These are phyloP conservation scores for Atethmia centrago DNA, from an alignment of 2,888 invertebrate genomes.

Conservation along the genomic window DNA sequence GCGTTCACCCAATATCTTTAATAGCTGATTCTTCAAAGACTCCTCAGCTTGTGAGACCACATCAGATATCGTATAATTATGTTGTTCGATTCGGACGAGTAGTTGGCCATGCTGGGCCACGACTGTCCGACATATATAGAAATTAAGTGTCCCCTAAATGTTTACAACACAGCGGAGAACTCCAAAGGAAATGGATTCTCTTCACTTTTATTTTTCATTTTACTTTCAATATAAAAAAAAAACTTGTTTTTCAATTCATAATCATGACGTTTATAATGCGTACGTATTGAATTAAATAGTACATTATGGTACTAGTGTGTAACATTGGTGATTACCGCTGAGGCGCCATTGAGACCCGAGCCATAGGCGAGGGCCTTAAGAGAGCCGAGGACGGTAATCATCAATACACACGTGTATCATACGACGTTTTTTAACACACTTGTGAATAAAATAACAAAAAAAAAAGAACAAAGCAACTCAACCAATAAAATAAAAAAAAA, in stretches of 20 bases:
- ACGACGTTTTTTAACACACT: no score
- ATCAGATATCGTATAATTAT: conserved; percentile 80
- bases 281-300: conserved; percentile 11
- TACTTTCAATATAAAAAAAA: background rate
- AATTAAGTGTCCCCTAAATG: conserved; percentile 62
- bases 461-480: no score
- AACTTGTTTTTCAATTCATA: background rate
- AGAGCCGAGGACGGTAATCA: no score
- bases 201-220: background rate
- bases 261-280: background rate
- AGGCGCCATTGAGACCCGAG: no score
- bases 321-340: no score
- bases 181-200: background rate
- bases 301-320: no score
- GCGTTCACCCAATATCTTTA: background rate
- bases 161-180: conserved; percentile 16
- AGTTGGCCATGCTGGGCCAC: conserved; percentile 50
- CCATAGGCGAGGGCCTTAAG: no score
- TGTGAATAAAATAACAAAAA: no score
- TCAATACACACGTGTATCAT: no score
- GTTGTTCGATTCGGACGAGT: conserved; percentile 76
- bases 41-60: conserved; percentile 77
- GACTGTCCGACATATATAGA: conserved; percentile 66
- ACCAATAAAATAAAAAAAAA: no score
- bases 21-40: conserved; percentile 30